phyloP scores from a whole-genome alignment of 2,113 vertebrate genomes.

The Microtus pennsylvanicus region DNA sequence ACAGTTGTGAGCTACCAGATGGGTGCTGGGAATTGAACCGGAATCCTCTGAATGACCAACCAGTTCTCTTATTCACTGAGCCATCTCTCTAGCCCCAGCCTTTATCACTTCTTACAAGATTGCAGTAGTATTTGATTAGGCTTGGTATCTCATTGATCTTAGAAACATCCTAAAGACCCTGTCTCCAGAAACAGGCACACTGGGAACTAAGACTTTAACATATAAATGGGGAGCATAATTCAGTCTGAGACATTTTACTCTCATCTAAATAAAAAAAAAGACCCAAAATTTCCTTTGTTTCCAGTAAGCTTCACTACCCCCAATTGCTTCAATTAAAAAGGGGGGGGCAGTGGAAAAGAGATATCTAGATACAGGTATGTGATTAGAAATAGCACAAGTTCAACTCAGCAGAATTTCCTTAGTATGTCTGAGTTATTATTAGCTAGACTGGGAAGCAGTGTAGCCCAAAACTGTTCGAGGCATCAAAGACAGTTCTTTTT shows the following conservation, averaged over 20 bases:
- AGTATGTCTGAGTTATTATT: background rate
- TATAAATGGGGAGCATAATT: background rate
- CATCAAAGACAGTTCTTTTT: slow-evolving; percentile 29
- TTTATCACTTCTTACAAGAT: background rate
- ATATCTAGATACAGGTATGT: background rate
- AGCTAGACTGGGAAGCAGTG: background rate
- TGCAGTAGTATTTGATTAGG: background rate
- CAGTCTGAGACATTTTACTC: background rate
- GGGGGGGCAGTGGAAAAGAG: too few relatives aligned
- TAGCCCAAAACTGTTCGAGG: background rate
- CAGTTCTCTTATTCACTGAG: background rate
- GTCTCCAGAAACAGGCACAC: background rate
- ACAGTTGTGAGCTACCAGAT: background rate
- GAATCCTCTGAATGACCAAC: background rate
- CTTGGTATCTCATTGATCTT: background rate
- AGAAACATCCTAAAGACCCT: background rate
- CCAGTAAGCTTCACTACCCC: background rate
- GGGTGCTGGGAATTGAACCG: background rate
- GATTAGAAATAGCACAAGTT: slow-evolving; percentile 7
- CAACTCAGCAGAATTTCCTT: background rate
- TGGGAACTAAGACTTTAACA: background rate
- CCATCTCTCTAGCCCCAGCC: background rate
- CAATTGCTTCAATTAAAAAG: background rate
- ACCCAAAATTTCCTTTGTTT: background rate
- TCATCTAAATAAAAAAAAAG: background rate